These are phyloP conservation scores for Gadopsis bispinosus DNA, from an alignment of 2,797 vertebrate genomes.

Conservation along the genomic window DNA sequence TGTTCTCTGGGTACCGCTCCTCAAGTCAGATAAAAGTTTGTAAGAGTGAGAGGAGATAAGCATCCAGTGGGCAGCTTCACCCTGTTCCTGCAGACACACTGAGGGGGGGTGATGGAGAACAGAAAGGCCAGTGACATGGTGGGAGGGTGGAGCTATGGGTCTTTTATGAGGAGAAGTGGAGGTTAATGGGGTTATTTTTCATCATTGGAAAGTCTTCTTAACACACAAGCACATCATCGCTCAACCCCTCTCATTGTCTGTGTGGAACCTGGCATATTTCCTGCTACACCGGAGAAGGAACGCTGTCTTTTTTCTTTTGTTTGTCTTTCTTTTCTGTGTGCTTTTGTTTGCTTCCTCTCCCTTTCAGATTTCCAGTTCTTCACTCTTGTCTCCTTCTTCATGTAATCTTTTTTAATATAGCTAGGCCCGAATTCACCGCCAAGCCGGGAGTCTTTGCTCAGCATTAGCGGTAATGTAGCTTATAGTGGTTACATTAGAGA, in stretches of 20 bases:
- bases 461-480: slow-evolving; percentile 69
- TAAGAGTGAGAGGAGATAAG: slow-evolving; percentile 47
- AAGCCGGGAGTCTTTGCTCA: slow-evolving; percentile 47
- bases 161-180: slow-evolving; percentile 31
- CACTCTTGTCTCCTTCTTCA: slow-evolving; percentile 42
- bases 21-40: slow-evolving; percentile 49
- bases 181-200: slow-evolving; percentile 49
- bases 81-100: slow-evolving; percentile 48
- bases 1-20: slow-evolving; percentile 62
- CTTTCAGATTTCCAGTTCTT: slow-evolving; percentile 61
- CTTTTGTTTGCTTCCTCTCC: slow-evolving; percentile 63
- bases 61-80: slow-evolving; percentile 62
- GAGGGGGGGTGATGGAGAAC: slow-evolving; percentile 47
- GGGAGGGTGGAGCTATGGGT: slow-evolving; percentile 11
- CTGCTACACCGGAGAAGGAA: slow-evolving; percentile 44
- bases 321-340: slow-evolving; percentile 52
- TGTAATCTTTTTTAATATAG: slow-evolving; percentile 68
- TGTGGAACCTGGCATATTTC: slow-evolving; percentile 66
- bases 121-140: slow-evolving; percentile 17
- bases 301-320: slow-evolving; percentile 41
- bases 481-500: slow-evolving; percentile 65
- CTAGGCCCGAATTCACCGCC: slow-evolving; percentile 50
- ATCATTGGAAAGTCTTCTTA: slow-evolving; percentile 35
- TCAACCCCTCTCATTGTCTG: slow-evolving; percentile 57
- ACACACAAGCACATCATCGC: slow-evolving; percentile 37